Percentiles rank a stretch among this genome's conserved stretches.
phyloP scores from a whole-genome alignment of 2,113 vertebrate genomes.

The Lepidothrix coronata region DNA sequence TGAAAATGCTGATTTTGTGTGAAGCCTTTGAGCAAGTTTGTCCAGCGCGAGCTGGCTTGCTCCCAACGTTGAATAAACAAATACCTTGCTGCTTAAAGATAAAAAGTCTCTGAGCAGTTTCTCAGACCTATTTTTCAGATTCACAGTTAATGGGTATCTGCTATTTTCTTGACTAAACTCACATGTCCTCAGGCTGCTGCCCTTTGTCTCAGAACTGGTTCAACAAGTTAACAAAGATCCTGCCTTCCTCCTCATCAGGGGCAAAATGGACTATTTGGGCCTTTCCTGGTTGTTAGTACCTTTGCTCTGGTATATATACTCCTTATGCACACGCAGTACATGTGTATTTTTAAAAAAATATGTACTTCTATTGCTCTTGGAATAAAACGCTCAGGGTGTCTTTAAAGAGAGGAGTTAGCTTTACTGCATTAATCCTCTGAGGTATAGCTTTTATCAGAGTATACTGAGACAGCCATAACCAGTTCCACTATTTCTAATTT shows the following conservation, averaged over 20 bases:
- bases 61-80: too few relatives aligned
- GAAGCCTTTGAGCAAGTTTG: too few relatives aligned
- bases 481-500: background rate
- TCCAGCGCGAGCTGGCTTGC: too few relatives aligned
- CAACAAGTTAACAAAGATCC: background rate
- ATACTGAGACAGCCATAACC: background rate
- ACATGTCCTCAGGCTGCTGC: accelerated
- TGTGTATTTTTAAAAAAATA: background rate
- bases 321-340: background rate
- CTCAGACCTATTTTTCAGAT: too few relatives aligned
- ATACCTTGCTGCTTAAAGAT: too few relatives aligned
- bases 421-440: background rate
- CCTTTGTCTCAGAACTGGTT: background rate
- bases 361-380: background rate
- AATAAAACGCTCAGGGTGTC: background rate
- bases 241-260: background rate
- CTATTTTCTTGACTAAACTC: background rate
- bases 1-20: too few relatives aligned
- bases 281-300: accelerated
- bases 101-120: too few relatives aligned
- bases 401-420: background rate
- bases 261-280: background rate
- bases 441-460: background rate
- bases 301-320: background rate
- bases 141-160: background rate